A percentile compares a stretch with the other conserved stretches of the same genome.
Evolutionary conservation across 2,113 vertebrate genomes (phyloP).

Genomic region (Pyrgilauda ruficollis): DNA sequence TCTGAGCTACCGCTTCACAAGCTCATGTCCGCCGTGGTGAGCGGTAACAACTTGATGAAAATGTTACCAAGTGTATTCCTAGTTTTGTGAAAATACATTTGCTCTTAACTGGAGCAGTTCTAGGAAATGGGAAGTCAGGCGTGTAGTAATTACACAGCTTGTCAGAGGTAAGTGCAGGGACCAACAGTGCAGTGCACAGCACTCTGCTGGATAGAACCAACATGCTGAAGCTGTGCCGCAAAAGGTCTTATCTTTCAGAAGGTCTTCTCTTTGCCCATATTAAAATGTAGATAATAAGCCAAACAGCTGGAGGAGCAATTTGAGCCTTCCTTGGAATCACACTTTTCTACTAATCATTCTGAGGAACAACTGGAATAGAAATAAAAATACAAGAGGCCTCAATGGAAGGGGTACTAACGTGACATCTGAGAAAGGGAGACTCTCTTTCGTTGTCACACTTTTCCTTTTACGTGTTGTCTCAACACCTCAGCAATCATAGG

Average conservation of each 20-base stretch:
- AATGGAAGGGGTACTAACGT: background rate
- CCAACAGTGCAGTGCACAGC: background rate
- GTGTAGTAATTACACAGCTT: background rate
- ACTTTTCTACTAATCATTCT: background rate
- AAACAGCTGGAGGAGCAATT: background rate
- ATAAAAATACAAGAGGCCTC: background rate
- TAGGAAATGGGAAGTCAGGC: slow-evolving; percentile 52
- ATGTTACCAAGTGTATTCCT: slow-evolving; percentile 9
- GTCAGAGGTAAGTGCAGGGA: background rate
- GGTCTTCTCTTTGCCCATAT: background rate
- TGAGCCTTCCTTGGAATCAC: background rate
- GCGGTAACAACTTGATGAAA: background rate
- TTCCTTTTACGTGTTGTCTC: background rate
- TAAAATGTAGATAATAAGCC: background rate
- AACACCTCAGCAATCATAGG: background rate
- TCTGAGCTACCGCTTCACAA: background rate
- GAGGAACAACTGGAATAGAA: background rate
- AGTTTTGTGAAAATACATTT: slow-evolving; percentile 28
- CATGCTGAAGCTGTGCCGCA: background rate
- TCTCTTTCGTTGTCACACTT: background rate
- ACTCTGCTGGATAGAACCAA: background rate
- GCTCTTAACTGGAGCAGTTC: slow-evolving; percentile 41
- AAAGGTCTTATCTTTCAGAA: background rate
- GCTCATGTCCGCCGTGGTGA: background rate
- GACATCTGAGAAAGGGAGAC: background rate